Conservation (phyloP, 30 jellyfish, hydroid and myxozoan genomes). For the Cassiopea andromeda region DNA sequence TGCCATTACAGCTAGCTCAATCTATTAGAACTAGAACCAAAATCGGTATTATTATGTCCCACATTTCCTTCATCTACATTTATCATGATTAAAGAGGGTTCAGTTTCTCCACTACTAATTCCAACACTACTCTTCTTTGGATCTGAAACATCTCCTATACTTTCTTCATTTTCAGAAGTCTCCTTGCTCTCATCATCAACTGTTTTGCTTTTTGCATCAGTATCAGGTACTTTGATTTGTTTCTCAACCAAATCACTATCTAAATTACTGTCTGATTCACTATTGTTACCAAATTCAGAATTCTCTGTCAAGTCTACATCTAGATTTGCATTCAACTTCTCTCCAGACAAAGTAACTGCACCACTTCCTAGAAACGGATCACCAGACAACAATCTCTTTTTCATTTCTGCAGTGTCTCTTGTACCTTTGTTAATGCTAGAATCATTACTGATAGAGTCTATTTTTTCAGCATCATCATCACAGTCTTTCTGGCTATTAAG, state of each 20-base stretch:
- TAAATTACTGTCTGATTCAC: too few relatives aligned
- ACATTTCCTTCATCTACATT: neutral
- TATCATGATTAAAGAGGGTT: neutral
- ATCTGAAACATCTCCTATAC: neutral
- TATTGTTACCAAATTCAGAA: too few relatives aligned
- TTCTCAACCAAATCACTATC: too few relatives aligned
- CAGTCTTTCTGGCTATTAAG: neutral
- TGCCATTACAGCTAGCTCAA: too few relatives aligned
- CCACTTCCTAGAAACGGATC: constrained; percentile 7
- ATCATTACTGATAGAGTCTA: neutral
- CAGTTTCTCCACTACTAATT: neutral
- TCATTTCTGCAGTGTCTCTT: neutral
- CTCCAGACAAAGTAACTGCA: neutral
- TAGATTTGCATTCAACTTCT: neutral
- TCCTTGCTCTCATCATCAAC: neutral
- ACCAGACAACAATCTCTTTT: constrained; percentile 1
- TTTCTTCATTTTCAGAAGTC: neutral
- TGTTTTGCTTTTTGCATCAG: neutral
- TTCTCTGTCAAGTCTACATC: too few relatives aligned
- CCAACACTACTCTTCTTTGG: neutral
- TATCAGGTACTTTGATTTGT: neutral
- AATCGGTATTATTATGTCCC: too few relatives aligned
- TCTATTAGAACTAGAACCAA: too few relatives aligned
- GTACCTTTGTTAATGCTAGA: neutral
- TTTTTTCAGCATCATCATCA: neutral